Percentiles rank a stretch among this genome's conserved stretches.
Evolutionary conservation across 2,797 vertebrate genomes (phyloP).

Genomic region (Lacerta agilis): DNA sequence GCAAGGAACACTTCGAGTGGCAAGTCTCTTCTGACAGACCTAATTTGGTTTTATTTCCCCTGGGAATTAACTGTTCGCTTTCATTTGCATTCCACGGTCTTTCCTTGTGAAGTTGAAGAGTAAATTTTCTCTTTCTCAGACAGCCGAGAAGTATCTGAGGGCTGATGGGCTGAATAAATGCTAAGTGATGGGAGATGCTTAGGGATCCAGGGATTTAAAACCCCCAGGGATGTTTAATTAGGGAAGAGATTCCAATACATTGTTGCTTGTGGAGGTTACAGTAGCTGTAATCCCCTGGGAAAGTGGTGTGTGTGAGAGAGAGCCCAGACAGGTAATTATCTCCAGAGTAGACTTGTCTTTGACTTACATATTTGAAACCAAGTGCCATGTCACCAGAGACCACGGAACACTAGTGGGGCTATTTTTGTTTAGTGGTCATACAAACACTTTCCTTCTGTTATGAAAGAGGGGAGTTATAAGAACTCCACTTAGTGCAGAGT

Average conservation of each 20-base stretch:
- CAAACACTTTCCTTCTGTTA: not conserved
- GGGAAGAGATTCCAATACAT: not conserved
- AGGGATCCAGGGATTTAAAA: not conserved
- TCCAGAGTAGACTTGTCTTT: not conserved
- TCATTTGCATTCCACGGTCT: not conserved
- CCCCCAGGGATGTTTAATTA: constrained; percentile 22
- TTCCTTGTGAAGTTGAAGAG: not conserved
- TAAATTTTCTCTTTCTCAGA: constrained; percentile 1
- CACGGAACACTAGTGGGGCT: not conserved
- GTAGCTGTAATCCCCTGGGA: not conserved
- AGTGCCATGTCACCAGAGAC: not conserved
- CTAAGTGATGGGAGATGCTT: constrained; percentile 1
- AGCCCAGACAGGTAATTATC: not conserved
- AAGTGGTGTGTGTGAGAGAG: not conserved
- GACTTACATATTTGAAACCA: not conserved
- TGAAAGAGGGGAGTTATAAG: not conserved
- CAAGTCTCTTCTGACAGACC: not conserved
- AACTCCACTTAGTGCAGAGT: not conserved
- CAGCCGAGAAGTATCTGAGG: constrained; percentile 1
- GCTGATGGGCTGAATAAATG: constrained; percentile 8
- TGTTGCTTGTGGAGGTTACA: not conserved
- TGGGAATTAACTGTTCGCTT: not conserved
- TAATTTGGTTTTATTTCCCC: constrained; percentile 18
- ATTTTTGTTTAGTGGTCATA: not conserved
- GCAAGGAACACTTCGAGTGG: not conserved